These are phyloP conservation scores for Hippocampus abdominalis DNA, from an alignment of 2,113 vertebrate genomes.

Conservation along the genomic window DNA sequence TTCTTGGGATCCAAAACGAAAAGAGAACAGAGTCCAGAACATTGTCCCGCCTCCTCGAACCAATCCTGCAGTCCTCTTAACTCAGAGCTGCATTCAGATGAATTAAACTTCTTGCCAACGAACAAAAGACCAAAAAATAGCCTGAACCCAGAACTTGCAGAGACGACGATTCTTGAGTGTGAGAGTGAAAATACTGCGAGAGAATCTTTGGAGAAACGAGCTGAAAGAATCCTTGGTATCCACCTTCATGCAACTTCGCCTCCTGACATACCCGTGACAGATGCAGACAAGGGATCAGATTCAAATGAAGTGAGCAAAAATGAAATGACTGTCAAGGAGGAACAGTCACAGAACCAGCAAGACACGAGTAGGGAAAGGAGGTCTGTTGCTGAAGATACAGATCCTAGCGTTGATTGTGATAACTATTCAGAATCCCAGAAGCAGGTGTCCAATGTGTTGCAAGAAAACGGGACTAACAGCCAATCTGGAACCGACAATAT, in stretches of 20 bases:
- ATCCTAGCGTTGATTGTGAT: constrained; percentile 1
- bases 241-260: constrained; percentile 24
- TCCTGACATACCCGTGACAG: background rate
- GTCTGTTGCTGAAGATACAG: background rate
- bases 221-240: constrained; percentile 68
- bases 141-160: background rate
- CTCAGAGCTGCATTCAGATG: constrained; percentile 20
- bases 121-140: constrained; percentile 2
- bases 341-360: constrained; percentile 3
- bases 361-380: constrained; percentile 5
- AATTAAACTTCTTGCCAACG: constrained; percentile 13
- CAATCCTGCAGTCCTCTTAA: constrained; percentile 15
- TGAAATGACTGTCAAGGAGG: constrained; percentile 1
- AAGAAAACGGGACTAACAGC: background rate
- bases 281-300: constrained; percentile 9
- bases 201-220: constrained; percentile 59
- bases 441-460: background rate
- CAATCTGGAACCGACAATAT: constrained; percentile 5
- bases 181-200: constrained; percentile 19
- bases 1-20: constrained; percentile 38
- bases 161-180: constrained; percentile 12
- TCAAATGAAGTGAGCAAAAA: background rate
- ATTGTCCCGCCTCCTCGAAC: background rate
- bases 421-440: constrained; percentile 13
- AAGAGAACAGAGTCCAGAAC: constrained; percentile 9